Evolutionary conservation across 2,113 vertebrate species (phyloP).

Genomic region (Castor canadensis): DNA sequence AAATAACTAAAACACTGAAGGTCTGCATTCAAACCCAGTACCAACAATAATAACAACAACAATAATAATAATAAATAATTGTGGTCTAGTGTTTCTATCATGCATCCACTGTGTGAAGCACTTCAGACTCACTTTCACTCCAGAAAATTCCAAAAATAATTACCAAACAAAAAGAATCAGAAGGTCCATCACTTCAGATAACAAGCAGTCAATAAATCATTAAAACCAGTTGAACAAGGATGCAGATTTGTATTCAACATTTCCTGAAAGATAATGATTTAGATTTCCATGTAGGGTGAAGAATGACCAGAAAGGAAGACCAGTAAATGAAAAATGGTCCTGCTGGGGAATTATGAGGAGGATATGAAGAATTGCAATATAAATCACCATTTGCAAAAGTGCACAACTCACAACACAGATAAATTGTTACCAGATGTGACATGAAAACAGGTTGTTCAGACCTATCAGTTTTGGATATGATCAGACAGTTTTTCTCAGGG

Average conservation of each 20-base stretch:
- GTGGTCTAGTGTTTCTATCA: background rate
- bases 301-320: background rate
- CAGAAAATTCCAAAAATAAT: background rate
- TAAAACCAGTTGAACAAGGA: background rate
- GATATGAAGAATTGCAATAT: background rate
- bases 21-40: too few relatives aligned
- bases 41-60: too few relatives aligned
- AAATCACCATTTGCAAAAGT: constrained; percentile 10
- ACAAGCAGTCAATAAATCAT: background rate
- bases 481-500: background rate
- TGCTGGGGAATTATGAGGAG: background rate
- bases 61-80: too few relatives aligned
- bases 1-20: too few relatives aligned
- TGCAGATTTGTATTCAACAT: background rate
- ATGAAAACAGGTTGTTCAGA: background rate
- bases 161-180: background rate
- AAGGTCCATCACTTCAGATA: background rate
- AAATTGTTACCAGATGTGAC: background rate
- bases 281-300: background rate
- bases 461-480: background rate
- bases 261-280: background rate
- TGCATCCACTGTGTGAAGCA: background rate
- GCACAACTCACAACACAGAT: background rate
- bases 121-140: background rate
- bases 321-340: background rate